Percentiles rank a stretch among this genome's conserved stretches.
Conservation (phyloP, 1,140 invertebrate genomes). For the Temnothorax longispinosus region DNA sequence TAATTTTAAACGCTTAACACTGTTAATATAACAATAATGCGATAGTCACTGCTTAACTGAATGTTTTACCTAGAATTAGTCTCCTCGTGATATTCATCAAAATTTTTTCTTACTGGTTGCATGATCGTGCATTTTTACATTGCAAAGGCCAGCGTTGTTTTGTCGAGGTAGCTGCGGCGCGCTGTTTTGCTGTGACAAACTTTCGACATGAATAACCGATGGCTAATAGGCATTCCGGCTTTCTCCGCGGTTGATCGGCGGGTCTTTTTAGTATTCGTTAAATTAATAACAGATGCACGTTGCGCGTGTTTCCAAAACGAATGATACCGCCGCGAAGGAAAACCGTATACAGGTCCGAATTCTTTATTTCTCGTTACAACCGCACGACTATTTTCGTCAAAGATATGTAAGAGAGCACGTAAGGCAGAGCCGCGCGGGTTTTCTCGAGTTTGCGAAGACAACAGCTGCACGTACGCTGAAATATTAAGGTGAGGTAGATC, state of each 20-base stretch:
- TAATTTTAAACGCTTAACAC: not conserved
- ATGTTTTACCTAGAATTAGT: not conserved
- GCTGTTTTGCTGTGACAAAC: conserved; percentile 49
- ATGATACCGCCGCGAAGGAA: conserved; percentile 14
- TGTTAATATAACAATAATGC: not conserved
- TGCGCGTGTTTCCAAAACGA: conserved; percentile 59
- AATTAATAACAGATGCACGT: conserved; percentile 73
- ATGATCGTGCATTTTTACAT: not conserved
- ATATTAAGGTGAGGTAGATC: conserved; percentile 71
- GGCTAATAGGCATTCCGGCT: conserved; percentile 65
- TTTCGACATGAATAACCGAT: conserved; percentile 73
- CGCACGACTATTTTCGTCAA: conserved; percentile 23
- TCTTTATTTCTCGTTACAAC: not conserved
- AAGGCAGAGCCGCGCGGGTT: conserved; percentile 20
- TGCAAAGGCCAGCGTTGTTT: conserved; percentile 21
- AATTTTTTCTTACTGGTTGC: not conserved
- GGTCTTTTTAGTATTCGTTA: conserved; percentile 66
- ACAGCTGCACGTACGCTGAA: conserved; percentile 73
- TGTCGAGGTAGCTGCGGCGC: conserved; percentile 20
- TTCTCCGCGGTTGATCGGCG: conserved; percentile 58
- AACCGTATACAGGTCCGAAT: not conserved
- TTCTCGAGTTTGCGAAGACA: conserved; percentile 76
- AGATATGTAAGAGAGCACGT: conserved; percentile 13
- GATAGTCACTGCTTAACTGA: not conserved
- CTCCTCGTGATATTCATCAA: conserved; percentile 19